Evolutionary conservation across 2,888 invertebrate species (phyloP).

Genomic region (Sinhomidia bicolor): DNA sequence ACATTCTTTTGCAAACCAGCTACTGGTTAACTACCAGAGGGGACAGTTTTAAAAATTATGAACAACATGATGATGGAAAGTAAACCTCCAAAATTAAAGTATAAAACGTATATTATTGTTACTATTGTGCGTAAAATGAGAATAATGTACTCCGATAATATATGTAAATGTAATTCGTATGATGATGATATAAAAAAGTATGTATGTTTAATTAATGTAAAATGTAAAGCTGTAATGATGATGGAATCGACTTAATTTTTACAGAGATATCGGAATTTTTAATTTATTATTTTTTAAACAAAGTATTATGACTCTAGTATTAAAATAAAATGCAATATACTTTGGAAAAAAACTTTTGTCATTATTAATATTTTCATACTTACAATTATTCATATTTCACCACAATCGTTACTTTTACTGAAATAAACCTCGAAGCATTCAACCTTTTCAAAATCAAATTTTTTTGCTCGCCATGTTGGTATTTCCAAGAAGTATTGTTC

Average conservation of each 20-base stretch:
- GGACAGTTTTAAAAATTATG: slow-evolving; percentile 23
- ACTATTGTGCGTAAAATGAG: background rate
- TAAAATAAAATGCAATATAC: slow-evolving; percentile 77
- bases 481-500: too few species aligned
- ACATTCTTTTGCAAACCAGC: slow-evolving; percentile 60
- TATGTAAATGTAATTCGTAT: slow-evolving; percentile 8
- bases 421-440: too few species aligned
- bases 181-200: slow-evolving; percentile 43
- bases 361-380: background rate
- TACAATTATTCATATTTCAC: background rate
- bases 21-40: slow-evolving; percentile 22
- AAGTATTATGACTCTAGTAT: slow-evolving; percentile 78
- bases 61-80: slow-evolving; percentile 11
- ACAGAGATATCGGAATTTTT: slow-evolving; percentile 76
- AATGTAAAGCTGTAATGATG: slow-evolving; percentile 68
- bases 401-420: background rate
- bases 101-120: background rate
- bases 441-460: too few species aligned
- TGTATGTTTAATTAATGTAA: slow-evolving; percentile 41
- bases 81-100: background rate
- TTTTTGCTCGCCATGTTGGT: too few species aligned
- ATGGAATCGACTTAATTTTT: slow-evolving; percentile 76
- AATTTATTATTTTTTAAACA: slow-evolving; percentile 78
- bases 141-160: background rate
- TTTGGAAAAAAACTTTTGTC: slow-evolving; percentile 65